phyloP scores from a whole-genome alignment of 2,888 invertebrate species.

The Phymatocera aterrima region DNA sequence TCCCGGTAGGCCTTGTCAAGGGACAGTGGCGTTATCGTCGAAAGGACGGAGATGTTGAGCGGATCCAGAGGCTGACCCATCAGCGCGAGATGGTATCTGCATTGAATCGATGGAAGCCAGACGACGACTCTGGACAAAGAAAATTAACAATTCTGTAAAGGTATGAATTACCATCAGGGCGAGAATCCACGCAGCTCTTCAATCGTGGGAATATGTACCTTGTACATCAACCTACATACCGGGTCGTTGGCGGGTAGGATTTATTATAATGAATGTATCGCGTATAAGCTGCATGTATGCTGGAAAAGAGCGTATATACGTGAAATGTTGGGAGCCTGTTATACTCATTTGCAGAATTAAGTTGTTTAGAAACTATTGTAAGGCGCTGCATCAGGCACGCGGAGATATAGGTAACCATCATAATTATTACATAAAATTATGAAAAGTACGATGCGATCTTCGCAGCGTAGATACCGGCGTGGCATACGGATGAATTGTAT shows the following conservation, averaged over 20 bases:
- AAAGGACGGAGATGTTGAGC: conserved; percentile 27
- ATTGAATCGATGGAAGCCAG: conserved; percentile 34
- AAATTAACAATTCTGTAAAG: background rate
- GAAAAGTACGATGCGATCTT: background rate
- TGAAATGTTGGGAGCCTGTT: too few species aligned
- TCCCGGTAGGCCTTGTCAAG: conserved; percentile 52
- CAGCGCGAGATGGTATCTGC: conserved; percentile 19
- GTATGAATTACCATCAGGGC: background rate
- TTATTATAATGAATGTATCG: too few species aligned
- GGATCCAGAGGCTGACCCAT: conserved; percentile 23
- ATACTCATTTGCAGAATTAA: too few species aligned
- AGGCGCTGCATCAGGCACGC: too few species aligned
- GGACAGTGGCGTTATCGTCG: conserved; percentile 33
- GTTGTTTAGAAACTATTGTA: too few species aligned
- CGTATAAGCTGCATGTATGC: too few species aligned
- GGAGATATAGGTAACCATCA: too few species aligned
- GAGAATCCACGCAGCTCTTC: background rate
- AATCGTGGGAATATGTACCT: background rate
- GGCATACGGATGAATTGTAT: too few species aligned
- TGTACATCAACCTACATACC: background rate
- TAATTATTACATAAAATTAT: background rate
- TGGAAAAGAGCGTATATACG: too few species aligned
- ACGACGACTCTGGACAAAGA: background rate
- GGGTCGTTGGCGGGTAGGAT: too few species aligned
- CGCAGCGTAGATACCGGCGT: too few species aligned